These are phyloP conservation scores for Pongo pygmaeus DNA, from an alignment of 2,113 vertebrate species.

Conservation along the genomic window DNA sequence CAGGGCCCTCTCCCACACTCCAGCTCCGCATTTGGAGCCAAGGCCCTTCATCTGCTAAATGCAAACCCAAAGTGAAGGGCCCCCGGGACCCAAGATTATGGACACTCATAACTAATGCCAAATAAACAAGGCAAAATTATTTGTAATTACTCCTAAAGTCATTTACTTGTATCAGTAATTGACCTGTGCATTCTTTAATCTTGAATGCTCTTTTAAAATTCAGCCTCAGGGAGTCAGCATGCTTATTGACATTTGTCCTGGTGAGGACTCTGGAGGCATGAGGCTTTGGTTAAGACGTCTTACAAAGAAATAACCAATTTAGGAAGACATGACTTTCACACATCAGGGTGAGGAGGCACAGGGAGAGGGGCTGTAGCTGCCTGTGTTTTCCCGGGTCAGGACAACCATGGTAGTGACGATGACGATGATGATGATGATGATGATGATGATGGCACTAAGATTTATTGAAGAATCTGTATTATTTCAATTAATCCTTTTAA, in stretches of 20 bases:
- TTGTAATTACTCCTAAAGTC: conserved; percentile 83
- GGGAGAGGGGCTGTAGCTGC: rapidly evolving
- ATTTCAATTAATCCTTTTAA: not conserved
- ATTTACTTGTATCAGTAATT: conserved; percentile 81
- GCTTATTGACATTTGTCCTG: conserved; percentile 82
- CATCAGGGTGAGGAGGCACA: rapidly evolving
- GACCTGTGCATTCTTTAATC: conserved; percentile 85
- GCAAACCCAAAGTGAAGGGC: conserved; percentile 73
- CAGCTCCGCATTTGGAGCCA: not conserved
- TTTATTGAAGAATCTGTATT: not conserved
- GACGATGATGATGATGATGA: no score
- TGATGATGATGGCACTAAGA: rapidly evolving
- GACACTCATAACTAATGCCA: conserved; percentile 82
- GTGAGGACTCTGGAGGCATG: conserved; percentile 74
- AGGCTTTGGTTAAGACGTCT: conserved; percentile 82
- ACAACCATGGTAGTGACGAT: rapidly evolving
- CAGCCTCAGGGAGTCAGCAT: conserved; percentile 81
- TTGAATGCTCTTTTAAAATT: conserved; percentile 84
- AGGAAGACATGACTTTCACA: conserved; percentile 74
- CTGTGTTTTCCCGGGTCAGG: rapidly evolving
- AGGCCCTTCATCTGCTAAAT: conserved; percentile 36
- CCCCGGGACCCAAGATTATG: conserved; percentile 72
- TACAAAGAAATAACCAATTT: conserved; percentile 77
- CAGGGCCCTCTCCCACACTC: not conserved
- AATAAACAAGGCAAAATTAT: conserved; percentile 84